Evolutionary conservation across 2,113 vertebrate genomes (phyloP).

Genomic region (Chaenogobius annularis): DNA sequence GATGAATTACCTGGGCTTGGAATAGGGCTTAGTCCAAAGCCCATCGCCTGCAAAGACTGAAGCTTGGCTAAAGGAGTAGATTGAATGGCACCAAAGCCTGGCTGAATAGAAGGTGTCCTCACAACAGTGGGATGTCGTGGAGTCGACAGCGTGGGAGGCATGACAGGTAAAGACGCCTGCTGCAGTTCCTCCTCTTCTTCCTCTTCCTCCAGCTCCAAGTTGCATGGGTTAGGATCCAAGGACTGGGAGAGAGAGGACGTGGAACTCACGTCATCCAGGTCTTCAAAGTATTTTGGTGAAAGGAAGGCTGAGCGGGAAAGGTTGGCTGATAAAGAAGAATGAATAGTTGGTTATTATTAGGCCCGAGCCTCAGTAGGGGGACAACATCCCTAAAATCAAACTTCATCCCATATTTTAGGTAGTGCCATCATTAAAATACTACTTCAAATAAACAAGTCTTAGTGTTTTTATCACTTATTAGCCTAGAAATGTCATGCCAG

Average conservation of each 20-base stretch:
- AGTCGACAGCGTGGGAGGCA: slow-evolving; percentile 25
- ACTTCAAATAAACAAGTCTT: too few relatives aligned
- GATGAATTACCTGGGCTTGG: slow-evolving; percentile 63
- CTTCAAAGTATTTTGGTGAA: slow-evolving; percentile 89
- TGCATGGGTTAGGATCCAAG: slow-evolving; percentile 80
- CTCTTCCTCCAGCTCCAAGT: slow-evolving; percentile 68
- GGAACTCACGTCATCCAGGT: slow-evolving; percentile 92
- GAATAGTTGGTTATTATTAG: background rate
- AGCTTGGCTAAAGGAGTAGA: slow-evolving; percentile 79
- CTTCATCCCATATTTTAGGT: too few relatives aligned
- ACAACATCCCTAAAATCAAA: too few relatives aligned
- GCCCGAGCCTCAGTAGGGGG: too few relatives aligned
- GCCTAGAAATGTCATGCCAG: too few relatives aligned
- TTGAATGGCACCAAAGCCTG: slow-evolving; percentile 78
- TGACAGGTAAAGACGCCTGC: slow-evolving; percentile 23
- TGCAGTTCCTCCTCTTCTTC: slow-evolving; percentile 66
- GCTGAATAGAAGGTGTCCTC: slow-evolving; percentile 88
- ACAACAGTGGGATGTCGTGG: slow-evolving; percentile 85
- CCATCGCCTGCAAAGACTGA: slow-evolving; percentile 45
- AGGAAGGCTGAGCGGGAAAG: slow-evolving; percentile 93
- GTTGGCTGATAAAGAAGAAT: slow-evolving; percentile 75
- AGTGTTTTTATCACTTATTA: too few relatives aligned
- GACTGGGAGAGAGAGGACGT: slow-evolving; percentile 86
- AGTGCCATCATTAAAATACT: too few relatives aligned
- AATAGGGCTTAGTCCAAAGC: slow-evolving; percentile 65